Base-by-base conservation (phyloP, 2,888 invertebrate species). In the Ferrisia virgata region DNA sequence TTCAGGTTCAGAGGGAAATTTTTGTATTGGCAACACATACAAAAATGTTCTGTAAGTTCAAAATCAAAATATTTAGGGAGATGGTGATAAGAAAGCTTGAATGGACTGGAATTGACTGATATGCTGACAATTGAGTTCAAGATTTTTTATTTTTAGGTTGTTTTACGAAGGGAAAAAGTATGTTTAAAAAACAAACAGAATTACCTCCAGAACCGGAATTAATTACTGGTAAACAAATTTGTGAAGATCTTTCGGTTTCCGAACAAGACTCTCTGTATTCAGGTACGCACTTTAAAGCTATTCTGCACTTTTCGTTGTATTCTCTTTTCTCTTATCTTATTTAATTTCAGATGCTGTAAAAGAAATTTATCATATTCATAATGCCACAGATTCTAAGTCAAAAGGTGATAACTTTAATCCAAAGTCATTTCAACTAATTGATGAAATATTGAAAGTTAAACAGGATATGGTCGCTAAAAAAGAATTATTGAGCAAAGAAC, bases 101-200 rank as follows among this genome's bases (percentile, higher is more conserved):
- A 31, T 28, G 31, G 31, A 69, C 31, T 69, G 22, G 25, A 64
- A 25, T 64, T 64, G 25, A 31, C 13, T n/a, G n/a, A n/a, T n/a
- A n/a, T n/a, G n/a, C n/a, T n/a, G n/a, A n/a, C n/a, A n/a, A n/a
- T n/a, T n/a, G n/a, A n/a, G n/a, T n/a, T n/a, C n/a, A n/a, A n/a
- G n/a, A n/a, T n/a, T n/a, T n/a, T n/a, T n/a, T n/a, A n/a, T n/a
- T n/a, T n/a, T n/a, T n/a, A n/a, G n/a, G n/a, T 31, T 53, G 22
- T 5, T 18, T n/a, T 64, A 25, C 11, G 25, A 64, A 8, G 1
- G 18, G 8, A 2, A 22, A 22, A 22, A 69, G 25, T 13, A 72
- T 83, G 39, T 83, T 83, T 43, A 83, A 47, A 40, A 83, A 83
- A 47, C 36, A 39, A 33, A 40, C 72, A 0, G 83, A 83, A 72